Evolutionary conservation across 1,140 invertebrate genomes (phyloP).

Genomic region (Watersipora subatra): DNA sequence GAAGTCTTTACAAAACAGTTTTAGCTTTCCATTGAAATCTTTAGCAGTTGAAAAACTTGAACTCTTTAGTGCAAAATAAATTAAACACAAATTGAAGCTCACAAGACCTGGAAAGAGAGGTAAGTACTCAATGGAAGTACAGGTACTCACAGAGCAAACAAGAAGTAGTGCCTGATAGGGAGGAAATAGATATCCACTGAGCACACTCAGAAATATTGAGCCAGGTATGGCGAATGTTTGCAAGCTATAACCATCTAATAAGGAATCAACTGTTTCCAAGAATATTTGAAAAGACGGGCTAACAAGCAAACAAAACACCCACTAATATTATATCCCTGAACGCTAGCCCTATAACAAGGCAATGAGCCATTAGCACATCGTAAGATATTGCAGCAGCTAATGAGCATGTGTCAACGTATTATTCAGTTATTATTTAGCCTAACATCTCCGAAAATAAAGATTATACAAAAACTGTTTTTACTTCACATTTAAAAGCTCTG

Average conservation of each 20-base stretch:
- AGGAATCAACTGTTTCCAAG: not conserved
- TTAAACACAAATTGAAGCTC: too few relatives aligned
- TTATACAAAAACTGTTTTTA: too few relatives aligned
- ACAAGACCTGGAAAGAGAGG: too few relatives aligned
- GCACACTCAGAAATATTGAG: slow-evolving; percentile 90
- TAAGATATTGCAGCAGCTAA: not conserved
- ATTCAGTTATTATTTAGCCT: too few relatives aligned
- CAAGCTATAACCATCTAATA: slow-evolving; percentile 49
- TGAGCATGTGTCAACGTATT: not conserved
- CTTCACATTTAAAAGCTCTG: too few relatives aligned
- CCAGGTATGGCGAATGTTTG: slow-evolving; percentile 99
- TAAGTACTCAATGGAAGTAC: too few relatives aligned
- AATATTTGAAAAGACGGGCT: not conserved
- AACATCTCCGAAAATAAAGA: too few relatives aligned
- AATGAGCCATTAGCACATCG: not conserved
- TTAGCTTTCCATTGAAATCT: too few relatives aligned
- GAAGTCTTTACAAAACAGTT: too few relatives aligned
- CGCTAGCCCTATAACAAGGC: not conserved
- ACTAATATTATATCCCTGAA: not conserved
- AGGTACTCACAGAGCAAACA: slow-evolving; percentile 63
- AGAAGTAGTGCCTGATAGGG: slow-evolving; percentile 75
- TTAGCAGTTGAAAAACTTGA: too few relatives aligned
- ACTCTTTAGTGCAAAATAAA: too few relatives aligned
- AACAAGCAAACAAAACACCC: not conserved
- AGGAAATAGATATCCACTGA: slow-evolving; percentile 92